Percentiles rank a stretch among this genome's conserved stretches.
phyloP scores from a whole-genome alignment of 2,888 invertebrate species.

The Diogma glabrata region DNA sequence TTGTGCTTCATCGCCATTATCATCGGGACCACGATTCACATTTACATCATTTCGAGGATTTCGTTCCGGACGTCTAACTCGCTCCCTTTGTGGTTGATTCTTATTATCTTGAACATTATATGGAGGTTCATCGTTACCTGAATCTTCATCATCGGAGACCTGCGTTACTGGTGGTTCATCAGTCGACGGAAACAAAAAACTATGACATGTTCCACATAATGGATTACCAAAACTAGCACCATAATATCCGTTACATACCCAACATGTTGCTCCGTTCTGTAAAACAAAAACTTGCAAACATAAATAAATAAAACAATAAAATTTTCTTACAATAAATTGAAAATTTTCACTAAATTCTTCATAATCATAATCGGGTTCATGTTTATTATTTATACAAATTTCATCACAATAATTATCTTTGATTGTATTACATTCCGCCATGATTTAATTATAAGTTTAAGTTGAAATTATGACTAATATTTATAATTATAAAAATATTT shows the following conservation, averaged over 20 bases:
- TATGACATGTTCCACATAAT: constrained; percentile 82
- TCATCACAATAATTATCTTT: not conserved
- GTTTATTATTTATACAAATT: too few species aligned
- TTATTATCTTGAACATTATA: constrained; percentile 27
- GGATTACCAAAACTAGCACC: constrained; percentile 86
- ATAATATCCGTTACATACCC: constrained; percentile 83
- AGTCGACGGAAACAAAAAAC: constrained; percentile 74
- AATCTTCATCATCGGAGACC: constrained; percentile 78
- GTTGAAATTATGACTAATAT: not conserved
- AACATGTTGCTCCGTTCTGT: constrained; percentile 44
- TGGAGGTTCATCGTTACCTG: constrained; percentile 85
- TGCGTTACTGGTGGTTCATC: constrained; percentile 34
- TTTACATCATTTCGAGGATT: constrained; percentile 1
- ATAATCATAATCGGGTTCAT: constrained; percentile 17
- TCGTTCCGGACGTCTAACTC: constrained; percentile 19
- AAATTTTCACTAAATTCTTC: constrained; percentile 22
- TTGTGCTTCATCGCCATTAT: constrained; percentile 19
- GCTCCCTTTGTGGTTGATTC: constrained; percentile 23
- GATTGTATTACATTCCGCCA: constrained; percentile 8
- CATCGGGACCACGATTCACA: constrained; percentile 8
- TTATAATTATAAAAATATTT: not conserved
- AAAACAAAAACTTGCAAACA: not conserved
- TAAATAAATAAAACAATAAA: not conserved
- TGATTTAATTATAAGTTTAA: not conserved
- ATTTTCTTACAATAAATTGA: constrained; percentile 21